Evolutionary conservation across 2,113 vertebrate species (phyloP), one percentile per base, ranked within the genome.

Genomic region (Myotis davidii): DNA sequence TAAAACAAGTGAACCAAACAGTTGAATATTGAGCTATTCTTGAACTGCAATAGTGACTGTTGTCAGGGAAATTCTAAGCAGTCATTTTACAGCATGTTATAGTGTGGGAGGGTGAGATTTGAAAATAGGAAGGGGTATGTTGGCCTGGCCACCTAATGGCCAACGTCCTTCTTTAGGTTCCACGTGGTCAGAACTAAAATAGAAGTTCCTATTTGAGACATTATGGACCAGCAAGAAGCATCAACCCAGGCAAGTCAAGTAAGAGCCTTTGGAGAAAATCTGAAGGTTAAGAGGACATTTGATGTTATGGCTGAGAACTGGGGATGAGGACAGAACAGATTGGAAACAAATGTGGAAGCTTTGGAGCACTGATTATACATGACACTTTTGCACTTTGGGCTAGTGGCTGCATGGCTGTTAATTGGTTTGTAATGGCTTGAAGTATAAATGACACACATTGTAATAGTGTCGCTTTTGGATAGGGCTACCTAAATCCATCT

Each of bases 351-450:
- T 25, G 4, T 21, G 25, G 32, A 61, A 50, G 27, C 86, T 39
- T 52, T 56, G 54, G 16, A 84, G 23, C 21, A 69, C 37, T 61
- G 50, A 45, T 81, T 54, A 2, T 21, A 39, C 34, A 18, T 54
- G 79, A 50, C 10, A 11, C 50, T 18, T 61, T 25, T 87, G 56
- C 42, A 45, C 8, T 87, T 81, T 76, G 27, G 6, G 9, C 25
- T 54, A 4, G 12, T 67, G 37, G 17, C 52, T 69, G 9, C 18
- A 70, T n/a, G n/a, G 23, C 56, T 64, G 17, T 79, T 78, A 9
- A 73, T 45, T 81, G 23, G 7, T 79, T 95, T 87, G 29, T 14
- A 79, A 93, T 85, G 37, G 6, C 7, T 83, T 84, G 70, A 92
- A 42, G 27, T 70, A 34, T 48, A 74, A 69, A 79, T 45, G 21